Percentiles rank a stretch among this genome's conserved stretches.
Conservation (phyloP, 2,888 invertebrate genomes). For the Odontocolon sp. region DNA sequence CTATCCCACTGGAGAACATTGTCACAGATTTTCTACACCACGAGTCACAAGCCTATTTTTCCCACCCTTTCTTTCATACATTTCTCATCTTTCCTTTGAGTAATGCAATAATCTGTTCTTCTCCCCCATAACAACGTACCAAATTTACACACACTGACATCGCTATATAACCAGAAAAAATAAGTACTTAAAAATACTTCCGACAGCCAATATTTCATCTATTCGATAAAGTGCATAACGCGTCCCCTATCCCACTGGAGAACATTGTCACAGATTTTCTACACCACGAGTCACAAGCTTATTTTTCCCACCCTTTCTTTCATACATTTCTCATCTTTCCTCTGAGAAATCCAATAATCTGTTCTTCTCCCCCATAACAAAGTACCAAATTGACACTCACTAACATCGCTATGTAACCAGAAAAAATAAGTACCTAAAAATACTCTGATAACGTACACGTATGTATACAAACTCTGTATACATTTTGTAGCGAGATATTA, state of each 20-base stretch:
- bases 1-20: background rate
- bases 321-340: background rate
- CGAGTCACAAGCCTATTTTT: too few species aligned
- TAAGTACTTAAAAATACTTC: background rate
- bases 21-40: too few species aligned
- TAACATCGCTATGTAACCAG: background rate
- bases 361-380: background rate
- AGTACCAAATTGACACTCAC: background rate
- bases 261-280: background rate
- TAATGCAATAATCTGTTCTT: constrained; percentile 21
- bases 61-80: background rate
- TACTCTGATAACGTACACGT: background rate
- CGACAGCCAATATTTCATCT: constrained; percentile 27
- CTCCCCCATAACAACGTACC: background rate
- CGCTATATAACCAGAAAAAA: background rate
- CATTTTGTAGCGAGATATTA: background rate
- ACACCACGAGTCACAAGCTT: too few species aligned
- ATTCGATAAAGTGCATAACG: constrained; percentile 22
- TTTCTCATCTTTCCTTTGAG: constrained; percentile 1
- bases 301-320: background rate
- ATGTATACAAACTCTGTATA: background rate
- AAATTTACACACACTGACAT: background rate
- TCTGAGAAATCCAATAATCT: constrained; percentile 28
- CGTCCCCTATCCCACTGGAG: background rate
- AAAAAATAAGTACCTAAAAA: background rate